phyloP scores from a whole-genome alignment of 1,140 invertebrate species.

The Parasteatoda tepidariorum region DNA sequence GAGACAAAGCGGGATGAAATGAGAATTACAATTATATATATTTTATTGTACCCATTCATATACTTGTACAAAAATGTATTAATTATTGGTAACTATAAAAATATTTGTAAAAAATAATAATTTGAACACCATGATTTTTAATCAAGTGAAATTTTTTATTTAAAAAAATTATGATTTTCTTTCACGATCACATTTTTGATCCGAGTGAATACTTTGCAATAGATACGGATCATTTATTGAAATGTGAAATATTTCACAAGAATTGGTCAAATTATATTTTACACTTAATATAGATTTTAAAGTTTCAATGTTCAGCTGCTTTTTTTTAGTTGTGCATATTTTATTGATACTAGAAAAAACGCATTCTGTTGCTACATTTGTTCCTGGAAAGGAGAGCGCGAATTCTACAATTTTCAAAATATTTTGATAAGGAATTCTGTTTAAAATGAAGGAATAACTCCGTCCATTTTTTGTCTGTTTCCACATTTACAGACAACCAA shows the following conservation, averaged over 20 bases:
- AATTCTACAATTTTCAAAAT: too few species aligned
- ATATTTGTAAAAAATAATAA: slow-evolving; percentile 23
- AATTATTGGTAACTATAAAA: slow-evolving; percentile 40
- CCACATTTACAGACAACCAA: too few species aligned
- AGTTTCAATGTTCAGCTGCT: slow-evolving; percentile 18
- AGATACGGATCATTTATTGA: too few species aligned
- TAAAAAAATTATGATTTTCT: too few species aligned
- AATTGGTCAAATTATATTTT: slow-evolving; percentile 37
- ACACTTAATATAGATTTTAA: slow-evolving; percentile 37
- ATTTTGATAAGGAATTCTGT: background rate
- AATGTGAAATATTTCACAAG: background rate
- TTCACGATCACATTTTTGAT: too few species aligned
- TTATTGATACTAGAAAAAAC: slow-evolving; percentile 35
- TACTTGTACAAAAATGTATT: slow-evolving; percentile 14
- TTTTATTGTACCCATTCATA: background rate
- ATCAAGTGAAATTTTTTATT: slow-evolving; percentile 1
- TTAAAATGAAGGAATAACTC: background rate
- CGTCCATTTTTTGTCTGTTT: background rate
- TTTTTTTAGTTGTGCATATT: slow-evolving; percentile 31
- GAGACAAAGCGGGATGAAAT: background rate
- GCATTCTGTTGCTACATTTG: slow-evolving; percentile 29
- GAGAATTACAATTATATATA: background rate
- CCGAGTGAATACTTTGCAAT: too few species aligned
- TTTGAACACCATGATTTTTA: slow-evolving; percentile 24
- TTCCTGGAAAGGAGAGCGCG: slow-evolving; percentile 24